Evolutionary conservation across 2,113 vertebrate species (phyloP).

Genomic region (Microtus ochrogaster): DNA sequence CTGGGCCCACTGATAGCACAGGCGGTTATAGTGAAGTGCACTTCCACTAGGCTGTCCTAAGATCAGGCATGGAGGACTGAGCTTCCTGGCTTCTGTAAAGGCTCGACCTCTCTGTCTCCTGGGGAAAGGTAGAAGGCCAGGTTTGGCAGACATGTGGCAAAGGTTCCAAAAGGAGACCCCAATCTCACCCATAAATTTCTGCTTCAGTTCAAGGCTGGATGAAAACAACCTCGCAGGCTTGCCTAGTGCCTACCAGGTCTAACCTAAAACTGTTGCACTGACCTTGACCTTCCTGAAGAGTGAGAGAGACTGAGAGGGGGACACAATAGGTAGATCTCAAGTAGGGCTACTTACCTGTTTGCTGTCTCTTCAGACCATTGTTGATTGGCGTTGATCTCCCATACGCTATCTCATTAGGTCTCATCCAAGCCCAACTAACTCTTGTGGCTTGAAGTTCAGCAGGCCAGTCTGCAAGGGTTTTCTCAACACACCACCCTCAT

Average conservation of each 20-base stretch:
- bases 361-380: not conserved
- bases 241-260: not conserved
- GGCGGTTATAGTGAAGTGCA: not conserved
- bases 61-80: not conserved
- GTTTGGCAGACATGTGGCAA: not conserved
- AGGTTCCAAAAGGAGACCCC: not conserved
- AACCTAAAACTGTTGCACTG: not conserved
- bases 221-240: not conserved
- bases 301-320: not conserved
- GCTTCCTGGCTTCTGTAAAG: not conserved
- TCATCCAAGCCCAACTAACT: not conserved
- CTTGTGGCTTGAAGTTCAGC: not conserved
- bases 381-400: not conserved
- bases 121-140: not conserved
- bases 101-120: not conserved
- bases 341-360: not conserved
- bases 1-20: not conserved
- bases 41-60: not conserved
- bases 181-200: constrained; percentile 1
- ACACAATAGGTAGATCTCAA: not conserved
- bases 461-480: not conserved
- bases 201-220: not conserved
- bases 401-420: not conserved
- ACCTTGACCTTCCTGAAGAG: not conserved
- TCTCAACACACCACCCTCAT: not conserved